A percentile compares a stretch with the other conserved stretches of the same genome.
These are phyloP conservation scores for Huso huso DNA, from an alignment of 2,797 vertebrate species.

Conservation along the genomic window DNA sequence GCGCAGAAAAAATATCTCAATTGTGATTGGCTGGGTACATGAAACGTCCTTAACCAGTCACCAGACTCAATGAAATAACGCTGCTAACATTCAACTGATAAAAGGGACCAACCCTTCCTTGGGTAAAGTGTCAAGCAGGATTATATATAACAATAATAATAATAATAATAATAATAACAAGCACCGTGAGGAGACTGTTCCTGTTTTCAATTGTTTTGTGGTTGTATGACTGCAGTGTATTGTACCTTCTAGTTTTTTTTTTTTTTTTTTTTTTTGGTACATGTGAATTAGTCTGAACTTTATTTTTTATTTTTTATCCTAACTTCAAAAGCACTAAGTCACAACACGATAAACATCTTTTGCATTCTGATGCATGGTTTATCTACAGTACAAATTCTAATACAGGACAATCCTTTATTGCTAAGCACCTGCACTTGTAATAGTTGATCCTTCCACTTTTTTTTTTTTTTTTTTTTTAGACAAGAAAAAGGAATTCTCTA, in stretches of 20 bases:
- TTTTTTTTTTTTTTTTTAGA: constrained; percentile 8
- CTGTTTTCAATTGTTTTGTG: constrained; percentile 60
- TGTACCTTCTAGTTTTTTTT: constrained; percentile 54
- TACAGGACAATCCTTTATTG: constrained; percentile 72
- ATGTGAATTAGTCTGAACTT: constrained; percentile 53
- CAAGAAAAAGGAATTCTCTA: constrained; percentile 31
- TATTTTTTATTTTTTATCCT: constrained; percentile 40
- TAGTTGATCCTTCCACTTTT: constrained; percentile 16
- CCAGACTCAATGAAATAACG: constrained; percentile 72
- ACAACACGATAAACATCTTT: constrained; percentile 61
- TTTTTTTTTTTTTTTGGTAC: constrained; percentile 34
- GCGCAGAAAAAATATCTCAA: constrained; percentile 71
- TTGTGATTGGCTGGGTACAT: constrained; percentile 65
- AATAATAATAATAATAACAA: constrained; percentile 53
- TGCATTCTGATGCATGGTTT: constrained; percentile 68
- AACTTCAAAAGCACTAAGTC: constrained; percentile 73
- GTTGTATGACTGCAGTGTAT: constrained; percentile 54
- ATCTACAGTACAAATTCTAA: constrained; percentile 70
- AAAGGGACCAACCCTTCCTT: constrained; percentile 62
- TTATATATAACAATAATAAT: constrained; percentile 70
- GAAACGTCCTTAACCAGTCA: constrained; percentile 68
- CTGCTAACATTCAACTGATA: constrained; percentile 77
- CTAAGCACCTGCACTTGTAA: constrained; percentile 47
- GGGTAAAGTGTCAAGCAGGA: constrained; percentile 79
- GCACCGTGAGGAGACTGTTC: constrained; percentile 74